Base-by-base conservation (phyloP, 1,140 invertebrate species). In the Phortica variegata region DNA sequence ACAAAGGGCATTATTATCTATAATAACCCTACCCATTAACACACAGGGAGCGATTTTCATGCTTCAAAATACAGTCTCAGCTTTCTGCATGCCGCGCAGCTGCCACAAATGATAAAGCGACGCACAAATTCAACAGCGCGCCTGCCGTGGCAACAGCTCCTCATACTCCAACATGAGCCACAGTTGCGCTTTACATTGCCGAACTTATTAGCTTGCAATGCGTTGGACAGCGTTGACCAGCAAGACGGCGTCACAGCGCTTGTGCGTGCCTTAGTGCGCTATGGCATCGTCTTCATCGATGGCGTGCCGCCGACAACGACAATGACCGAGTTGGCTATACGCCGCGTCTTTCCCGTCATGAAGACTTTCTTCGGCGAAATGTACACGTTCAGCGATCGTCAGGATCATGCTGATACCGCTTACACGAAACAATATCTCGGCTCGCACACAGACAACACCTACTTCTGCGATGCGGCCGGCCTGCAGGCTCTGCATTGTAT, bases 401-500 rank as follows among this genome's bases (percentile, higher is more conserved):
- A 78, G 17, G 78, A 79, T 19, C 80, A 83, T 44, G 79, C 80
- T 1, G 87, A 90, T 56, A 85, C 85, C 0, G 85, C 87, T 0
- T 89, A 88, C 54, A 83, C 83, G 0, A 80, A 78, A 21, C 48
- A 81, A 3, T 75, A 78, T 19, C 50, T 83, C 1, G 78, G 77
- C 5, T 68, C 76, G 0, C 82, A 84, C 48, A 89, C 81, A 15
- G 88, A 89, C 62, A 87, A 82, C 37, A 88, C 87, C 0, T 90
- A 89, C 58, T 86, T 87, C 42, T 82, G 79, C 40, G 82, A 87
- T 69, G 81, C 87, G n/a, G 81, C 86, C 23, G 87, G 85, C 0
- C 65, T 87, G 16, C 83, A 87, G 74, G 79, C 87, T 6, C 82
- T 89, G 20, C 87, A 89, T 60, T 87, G 86, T 57, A 52, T 89